Percentiles rank a stretch among this genome's conserved stretches.
Evolutionary conservation across 2,797 vertebrate species (phyloP).

Genomic region (Centropyge bicolor): DNA sequence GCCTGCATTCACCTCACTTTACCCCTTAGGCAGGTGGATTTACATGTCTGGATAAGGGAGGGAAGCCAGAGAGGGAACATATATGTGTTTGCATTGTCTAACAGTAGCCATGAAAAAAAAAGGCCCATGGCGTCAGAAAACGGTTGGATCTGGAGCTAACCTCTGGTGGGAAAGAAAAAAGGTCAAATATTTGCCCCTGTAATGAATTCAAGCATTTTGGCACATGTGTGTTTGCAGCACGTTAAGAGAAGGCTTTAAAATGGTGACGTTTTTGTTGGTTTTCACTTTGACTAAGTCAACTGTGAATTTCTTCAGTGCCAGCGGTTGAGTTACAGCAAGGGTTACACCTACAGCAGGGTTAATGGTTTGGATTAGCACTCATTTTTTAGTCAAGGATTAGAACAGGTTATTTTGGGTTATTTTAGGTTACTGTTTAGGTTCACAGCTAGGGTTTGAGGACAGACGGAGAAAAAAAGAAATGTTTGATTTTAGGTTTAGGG

Average conservation of each 20-base stretch:
- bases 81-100: conserved; percentile 74
- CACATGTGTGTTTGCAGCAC: conserved; percentile 7
- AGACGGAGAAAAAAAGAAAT: background rate
- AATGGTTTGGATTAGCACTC: background rate
- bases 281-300: conserved; percentile 32
- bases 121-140: conserved; percentile 53
- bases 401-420: conserved; percentile 3
- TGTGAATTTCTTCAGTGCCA: conserved; percentile 18
- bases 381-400: conserved; percentile 12
- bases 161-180: conserved; percentile 36
- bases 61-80: conserved; percentile 53
- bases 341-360: conserved; percentile 19
- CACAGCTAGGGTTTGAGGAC: background rate
- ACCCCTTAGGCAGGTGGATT: conserved; percentile 84
- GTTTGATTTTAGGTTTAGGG: conserved; percentile 38
- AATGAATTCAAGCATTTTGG: conserved; percentile 51
- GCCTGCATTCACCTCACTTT: conserved; percentile 84
- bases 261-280: conserved; percentile 12
- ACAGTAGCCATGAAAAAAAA: conserved; percentile 32
- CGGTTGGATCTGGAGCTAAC: conserved; percentile 54
- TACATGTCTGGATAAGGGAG: conserved; percentile 72
- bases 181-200: conserved; percentile 61
- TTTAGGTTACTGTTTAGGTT: background rate
- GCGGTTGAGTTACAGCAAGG: background rate
- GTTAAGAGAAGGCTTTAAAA: conserved; percentile 6